A percentile compares a stretch with the other conserved stretches of the same genome.
phyloP scores from a whole-genome alignment of 2,797 vertebrate species.

The Thamnophis elegans region DNA sequence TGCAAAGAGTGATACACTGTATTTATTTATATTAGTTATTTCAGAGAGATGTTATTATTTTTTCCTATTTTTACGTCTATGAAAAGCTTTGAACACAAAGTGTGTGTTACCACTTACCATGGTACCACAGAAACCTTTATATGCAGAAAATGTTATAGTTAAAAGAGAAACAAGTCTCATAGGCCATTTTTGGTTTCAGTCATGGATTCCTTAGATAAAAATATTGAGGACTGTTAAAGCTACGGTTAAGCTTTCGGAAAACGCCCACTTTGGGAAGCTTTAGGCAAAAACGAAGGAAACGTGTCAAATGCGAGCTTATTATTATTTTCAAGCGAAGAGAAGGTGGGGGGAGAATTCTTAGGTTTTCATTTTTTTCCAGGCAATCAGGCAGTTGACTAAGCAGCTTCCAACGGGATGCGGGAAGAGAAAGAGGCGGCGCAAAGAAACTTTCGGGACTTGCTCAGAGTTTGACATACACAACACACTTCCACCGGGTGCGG shows the following conservation, averaged over 20 bases:
- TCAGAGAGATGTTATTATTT: not conserved
- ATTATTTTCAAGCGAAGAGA: not conserved
- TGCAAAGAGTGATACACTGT: not conserved
- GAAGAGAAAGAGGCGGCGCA: not conserved
- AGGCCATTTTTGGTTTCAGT: not conserved
- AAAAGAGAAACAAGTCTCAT: not conserved
- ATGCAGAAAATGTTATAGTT: not conserved
- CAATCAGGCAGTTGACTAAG: not conserved
- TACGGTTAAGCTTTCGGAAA: not conserved
- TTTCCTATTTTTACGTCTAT: not conserved
- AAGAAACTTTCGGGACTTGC: constrained; percentile 32
- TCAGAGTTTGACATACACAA: not conserved
- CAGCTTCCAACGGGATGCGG: not conserved
- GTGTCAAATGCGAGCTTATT: not conserved
- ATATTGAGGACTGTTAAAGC: not conserved
- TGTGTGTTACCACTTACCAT: not conserved
- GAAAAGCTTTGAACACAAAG: not conserved
- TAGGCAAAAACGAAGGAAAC: not conserved
- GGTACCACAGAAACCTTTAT: not conserved
- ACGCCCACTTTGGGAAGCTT: not conserved
- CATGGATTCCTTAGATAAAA: not conserved
- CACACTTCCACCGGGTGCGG: not conserved
- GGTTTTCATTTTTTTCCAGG: not conserved
- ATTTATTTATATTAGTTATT: not conserved
- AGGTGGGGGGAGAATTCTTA: not conserved